These are phyloP conservation scores for Cynopterus brachyotis DNA, from an alignment of 2,113 vertebrate genomes.

Conservation along the genomic window DNA sequence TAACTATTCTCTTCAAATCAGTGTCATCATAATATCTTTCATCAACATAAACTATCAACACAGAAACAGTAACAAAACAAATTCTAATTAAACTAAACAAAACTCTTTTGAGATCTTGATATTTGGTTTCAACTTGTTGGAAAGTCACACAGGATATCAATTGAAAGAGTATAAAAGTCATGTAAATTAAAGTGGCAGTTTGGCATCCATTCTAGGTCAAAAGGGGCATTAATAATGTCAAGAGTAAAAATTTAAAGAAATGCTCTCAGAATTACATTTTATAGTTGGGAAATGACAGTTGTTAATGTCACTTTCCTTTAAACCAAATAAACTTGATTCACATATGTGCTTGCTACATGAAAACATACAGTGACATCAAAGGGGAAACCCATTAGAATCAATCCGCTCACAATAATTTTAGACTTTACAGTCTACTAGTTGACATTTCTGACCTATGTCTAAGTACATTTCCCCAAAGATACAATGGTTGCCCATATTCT, in stretches of 20 bases:
- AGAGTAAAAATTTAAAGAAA: not conserved
- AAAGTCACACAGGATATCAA: slow-evolving; percentile 49
- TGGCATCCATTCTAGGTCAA: not conserved
- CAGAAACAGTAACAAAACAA: slow-evolving; percentile 33
- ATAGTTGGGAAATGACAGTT: not conserved
- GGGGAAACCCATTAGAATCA: not conserved
- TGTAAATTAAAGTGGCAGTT: slow-evolving; percentile 48
- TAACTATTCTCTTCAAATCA: not conserved
- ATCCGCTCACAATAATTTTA: not conserved
- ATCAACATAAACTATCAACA: slow-evolving; percentile 27
- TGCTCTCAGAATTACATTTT: not conserved
- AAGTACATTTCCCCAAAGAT: slow-evolving; percentile 67
- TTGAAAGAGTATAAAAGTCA: slow-evolving; percentile 39
- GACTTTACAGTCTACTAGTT: slow-evolving; percentile 48
- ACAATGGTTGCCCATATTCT: slow-evolving; percentile 58
- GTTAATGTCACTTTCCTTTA: slow-evolving; percentile 20
- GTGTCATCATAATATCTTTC: not conserved
- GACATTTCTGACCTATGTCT: slow-evolving; percentile 13
- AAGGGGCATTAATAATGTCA: slow-evolving; percentile 18
- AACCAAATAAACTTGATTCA: not conserved
- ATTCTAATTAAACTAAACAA: slow-evolving; percentile 42
- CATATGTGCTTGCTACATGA: not conserved
- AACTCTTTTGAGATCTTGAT: slow-evolving; percentile 35
- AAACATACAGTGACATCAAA: not conserved
- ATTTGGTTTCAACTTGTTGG: slow-evolving; percentile 42